Evolutionary conservation across 2,797 vertebrate genomes (phyloP).

Genomic region (Anguilla pacifica): DNA sequence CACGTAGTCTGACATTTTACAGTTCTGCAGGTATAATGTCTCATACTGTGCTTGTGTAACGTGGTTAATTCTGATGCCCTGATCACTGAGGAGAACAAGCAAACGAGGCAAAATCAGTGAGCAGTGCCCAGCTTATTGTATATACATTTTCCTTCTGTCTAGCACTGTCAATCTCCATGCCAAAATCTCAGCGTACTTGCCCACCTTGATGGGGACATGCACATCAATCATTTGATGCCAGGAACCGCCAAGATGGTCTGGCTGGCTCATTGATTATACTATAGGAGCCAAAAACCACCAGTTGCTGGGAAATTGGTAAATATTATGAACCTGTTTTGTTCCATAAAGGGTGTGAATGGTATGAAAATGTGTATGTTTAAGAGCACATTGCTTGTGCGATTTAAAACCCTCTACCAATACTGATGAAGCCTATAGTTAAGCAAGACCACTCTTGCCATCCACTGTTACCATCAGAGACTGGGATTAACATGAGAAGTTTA

Average conservation of each 20-base stretch:
- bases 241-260: not conserved
- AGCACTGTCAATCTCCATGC: not conserved
- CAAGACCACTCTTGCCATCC: conserved; percentile 52
- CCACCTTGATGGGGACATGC: not conserved
- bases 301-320: not conserved
- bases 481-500: conserved; percentile 5
- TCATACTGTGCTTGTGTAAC: not conserved
- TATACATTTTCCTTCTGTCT: not conserved
- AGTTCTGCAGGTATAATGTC: not conserved
- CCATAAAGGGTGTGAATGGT: not conserved
- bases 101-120: not conserved
- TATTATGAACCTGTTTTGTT: not conserved
- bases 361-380: not conserved
- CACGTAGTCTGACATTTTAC: not conserved
- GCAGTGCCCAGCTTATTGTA: not conserved
- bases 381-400: not conserved
- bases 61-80: not conserved
- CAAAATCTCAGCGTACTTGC: not conserved
- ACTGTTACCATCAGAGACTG: conserved; percentile 32
- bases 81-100: not conserved
- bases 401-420: not conserved
- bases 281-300: not conserved
- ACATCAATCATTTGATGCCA: not conserved
- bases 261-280: not conserved
- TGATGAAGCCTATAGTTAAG: not conserved